A percentile compares a stretch with the other conserved stretches of the same genome.
Evolutionary conservation across 2,888 invertebrate genomes (phyloP).

Genomic region (Phaonia tiefii): DNA sequence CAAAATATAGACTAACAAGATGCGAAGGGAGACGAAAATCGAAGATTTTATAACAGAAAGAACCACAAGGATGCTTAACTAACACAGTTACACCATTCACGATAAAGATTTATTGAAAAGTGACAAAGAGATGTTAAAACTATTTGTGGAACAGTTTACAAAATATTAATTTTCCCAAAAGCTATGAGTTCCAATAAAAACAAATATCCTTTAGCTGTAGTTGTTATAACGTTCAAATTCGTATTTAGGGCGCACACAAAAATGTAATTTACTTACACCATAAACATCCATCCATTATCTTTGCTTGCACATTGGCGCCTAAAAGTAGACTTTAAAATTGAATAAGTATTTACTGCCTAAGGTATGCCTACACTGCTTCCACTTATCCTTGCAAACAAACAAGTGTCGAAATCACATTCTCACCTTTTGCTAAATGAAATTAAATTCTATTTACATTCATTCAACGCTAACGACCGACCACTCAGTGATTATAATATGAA

Average conservation of each 20-base stretch:
- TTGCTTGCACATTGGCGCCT: too few species aligned
- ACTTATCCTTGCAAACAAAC: conserved; percentile 1
- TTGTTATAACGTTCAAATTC: too few species aligned
- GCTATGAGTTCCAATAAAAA: too few species aligned
- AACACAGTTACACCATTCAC: too few species aligned
- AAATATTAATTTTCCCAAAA: background rate
- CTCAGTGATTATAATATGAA: background rate
- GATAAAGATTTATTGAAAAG: conserved; percentile 19
- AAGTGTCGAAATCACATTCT: conserved; percentile 8
- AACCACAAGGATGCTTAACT: conserved; percentile 15
- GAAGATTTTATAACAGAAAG: background rate
- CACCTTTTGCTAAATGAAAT: conserved; percentile 62
- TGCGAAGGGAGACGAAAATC: too few species aligned
- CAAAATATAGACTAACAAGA: conserved; percentile 7
- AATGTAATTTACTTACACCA: too few species aligned
- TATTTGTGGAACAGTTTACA: conserved; percentile 48
- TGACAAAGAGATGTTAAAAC: conserved; percentile 45
- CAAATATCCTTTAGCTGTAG: too few species aligned
- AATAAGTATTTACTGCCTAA: background rate
- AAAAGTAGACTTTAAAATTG: background rate
- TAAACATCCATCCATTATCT: too few species aligned
- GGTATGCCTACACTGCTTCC: too few species aligned
- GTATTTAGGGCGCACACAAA: too few species aligned
- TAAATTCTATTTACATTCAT: conserved; percentile 58
- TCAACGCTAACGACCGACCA: conserved; percentile 7